phyloP scores from a whole-genome alignment of 1,140 invertebrate genomes.

The Probaryconus sp. region DNA sequence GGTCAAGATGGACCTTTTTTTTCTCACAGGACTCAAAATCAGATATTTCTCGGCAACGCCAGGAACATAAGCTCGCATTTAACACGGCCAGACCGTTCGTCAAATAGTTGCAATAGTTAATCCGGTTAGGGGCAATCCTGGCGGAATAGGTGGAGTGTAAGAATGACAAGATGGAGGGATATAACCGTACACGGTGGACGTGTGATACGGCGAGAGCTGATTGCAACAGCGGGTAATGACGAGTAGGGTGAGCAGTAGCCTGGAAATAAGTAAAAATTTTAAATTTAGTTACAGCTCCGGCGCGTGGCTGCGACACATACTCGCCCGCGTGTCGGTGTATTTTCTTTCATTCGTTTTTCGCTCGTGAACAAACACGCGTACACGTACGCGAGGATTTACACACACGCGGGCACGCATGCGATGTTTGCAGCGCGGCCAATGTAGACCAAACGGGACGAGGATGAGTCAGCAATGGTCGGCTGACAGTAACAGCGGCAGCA shows the following conservation, averaged over 20 bases:
- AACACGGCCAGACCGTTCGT: conserved; percentile 65
- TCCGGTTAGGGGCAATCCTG: conserved; percentile 72
- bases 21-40: conserved; percentile 2
- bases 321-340: conserved; percentile 17
- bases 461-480: conserved; percentile 72
- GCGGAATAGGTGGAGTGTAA: conserved; percentile 67
- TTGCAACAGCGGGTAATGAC: conserved; percentile 78
- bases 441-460: conserved; percentile 62
- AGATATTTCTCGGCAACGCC: not conserved
- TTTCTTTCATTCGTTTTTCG: conserved; percentile 31
- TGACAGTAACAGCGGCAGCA: conserved; percentile 56
- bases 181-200: conserved; percentile 51
- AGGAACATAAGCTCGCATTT: not conserved
- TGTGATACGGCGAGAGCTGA: conserved; percentile 69
- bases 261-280: conserved; percentile 80
- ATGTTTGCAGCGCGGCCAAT: conserved; percentile 69
- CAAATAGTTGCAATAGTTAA: conserved; percentile 75
- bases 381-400: conserved; percentile 39
- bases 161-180: conserved; percentile 63
- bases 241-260: conserved; percentile 77
- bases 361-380: conserved; percentile 49
- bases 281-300: conserved; percentile 78
- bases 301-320: conserved; percentile 67
- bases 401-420: conserved; percentile 43
- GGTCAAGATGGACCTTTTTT: too few relatives aligned